Percentiles rank a stretch among this genome's conserved stretches.
These are phyloP conservation scores for Neolamprologus hecqui DNA, from an alignment of 2,113 vertebrate species.

Conservation along the genomic window DNA sequence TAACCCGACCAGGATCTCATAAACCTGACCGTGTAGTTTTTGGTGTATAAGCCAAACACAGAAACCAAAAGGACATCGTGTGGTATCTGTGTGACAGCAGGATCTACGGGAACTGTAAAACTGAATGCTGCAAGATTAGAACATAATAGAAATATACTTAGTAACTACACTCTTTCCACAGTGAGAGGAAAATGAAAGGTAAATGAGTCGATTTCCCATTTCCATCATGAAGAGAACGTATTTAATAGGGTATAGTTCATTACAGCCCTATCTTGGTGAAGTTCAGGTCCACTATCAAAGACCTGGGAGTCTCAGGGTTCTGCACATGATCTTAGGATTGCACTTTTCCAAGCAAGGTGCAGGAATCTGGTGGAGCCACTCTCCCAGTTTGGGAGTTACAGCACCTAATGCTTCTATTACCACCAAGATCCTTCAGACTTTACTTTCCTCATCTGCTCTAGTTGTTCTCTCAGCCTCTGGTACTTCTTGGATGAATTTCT, in stretches of 20 bases:
- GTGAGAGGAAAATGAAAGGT: not conserved
- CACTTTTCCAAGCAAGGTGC: not conserved
- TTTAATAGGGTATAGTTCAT: not conserved
- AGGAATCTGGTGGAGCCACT: not conserved
- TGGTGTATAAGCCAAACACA: not conserved
- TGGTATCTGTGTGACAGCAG: not conserved
- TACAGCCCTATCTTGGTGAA: not conserved
- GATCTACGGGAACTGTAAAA: rapidly evolving
- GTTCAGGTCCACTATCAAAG: not conserved
- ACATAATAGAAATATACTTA: not conserved
- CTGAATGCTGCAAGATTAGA: not conserved
- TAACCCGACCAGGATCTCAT: rapidly evolving
- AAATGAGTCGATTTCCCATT: not conserved
- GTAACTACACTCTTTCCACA: not conserved
- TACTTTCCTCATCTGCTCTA: not conserved
- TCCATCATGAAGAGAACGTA: not conserved
- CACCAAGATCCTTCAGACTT: not conserved
- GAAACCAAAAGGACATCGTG: not conserved
- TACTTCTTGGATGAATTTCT: not conserved
- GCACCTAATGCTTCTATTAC: not conserved
- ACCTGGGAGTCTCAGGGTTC: not conserved
- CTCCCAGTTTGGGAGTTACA: not conserved
- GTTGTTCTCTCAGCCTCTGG: not conserved
- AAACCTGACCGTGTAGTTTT: rapidly evolving
- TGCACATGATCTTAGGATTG: not conserved